These are phyloP conservation scores for Creontiades dilutus DNA, from an alignment of 2,888 invertebrate genomes.

Conservation along the genomic window DNA sequence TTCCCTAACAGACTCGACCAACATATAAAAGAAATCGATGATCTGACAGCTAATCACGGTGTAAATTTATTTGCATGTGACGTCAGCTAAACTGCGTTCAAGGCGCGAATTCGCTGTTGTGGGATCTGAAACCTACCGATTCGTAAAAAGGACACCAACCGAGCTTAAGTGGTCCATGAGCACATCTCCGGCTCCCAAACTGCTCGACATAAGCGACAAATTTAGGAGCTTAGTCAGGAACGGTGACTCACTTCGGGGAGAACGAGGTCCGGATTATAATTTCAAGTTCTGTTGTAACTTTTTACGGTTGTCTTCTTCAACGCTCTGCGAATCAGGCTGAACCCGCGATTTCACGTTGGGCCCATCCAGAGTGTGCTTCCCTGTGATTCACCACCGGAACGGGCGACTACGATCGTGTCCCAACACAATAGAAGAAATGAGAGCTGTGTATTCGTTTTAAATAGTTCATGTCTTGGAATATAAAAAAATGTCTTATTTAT, in stretches of 20 bases:
- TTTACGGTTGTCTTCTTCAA: constrained; percentile 21
- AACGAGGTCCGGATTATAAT: constrained; percentile 52
- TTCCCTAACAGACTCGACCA: too few relatives aligned
- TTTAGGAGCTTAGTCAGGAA: constrained; percentile 55
- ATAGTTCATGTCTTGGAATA: too few relatives aligned
- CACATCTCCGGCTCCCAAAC: not conserved
- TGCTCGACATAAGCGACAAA: constrained; percentile 49
- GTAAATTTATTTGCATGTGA: too few relatives aligned
- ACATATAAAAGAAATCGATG: too few relatives aligned
- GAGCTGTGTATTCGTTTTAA: too few relatives aligned
- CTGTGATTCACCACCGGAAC: not conserved
- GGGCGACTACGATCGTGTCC: not conserved
- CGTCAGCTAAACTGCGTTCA: too few relatives aligned
- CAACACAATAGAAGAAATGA: too few relatives aligned
- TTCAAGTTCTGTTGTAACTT: constrained; percentile 47
- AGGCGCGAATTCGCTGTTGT: too few relatives aligned
- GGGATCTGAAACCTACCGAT: too few relatives aligned
- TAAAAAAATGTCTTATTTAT: too few relatives aligned
- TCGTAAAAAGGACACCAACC: not conserved
- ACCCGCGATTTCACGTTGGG: constrained; percentile 1
- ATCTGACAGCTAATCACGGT: too few relatives aligned
- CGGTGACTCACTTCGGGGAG: not conserved
- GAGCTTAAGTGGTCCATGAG: not conserved
- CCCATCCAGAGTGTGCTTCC: not conserved
- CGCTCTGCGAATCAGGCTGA: constrained; percentile 5